Base-by-base conservation (phyloP, 2,888 invertebrate genomes). In the Drosophila melanosoma region DNA sequence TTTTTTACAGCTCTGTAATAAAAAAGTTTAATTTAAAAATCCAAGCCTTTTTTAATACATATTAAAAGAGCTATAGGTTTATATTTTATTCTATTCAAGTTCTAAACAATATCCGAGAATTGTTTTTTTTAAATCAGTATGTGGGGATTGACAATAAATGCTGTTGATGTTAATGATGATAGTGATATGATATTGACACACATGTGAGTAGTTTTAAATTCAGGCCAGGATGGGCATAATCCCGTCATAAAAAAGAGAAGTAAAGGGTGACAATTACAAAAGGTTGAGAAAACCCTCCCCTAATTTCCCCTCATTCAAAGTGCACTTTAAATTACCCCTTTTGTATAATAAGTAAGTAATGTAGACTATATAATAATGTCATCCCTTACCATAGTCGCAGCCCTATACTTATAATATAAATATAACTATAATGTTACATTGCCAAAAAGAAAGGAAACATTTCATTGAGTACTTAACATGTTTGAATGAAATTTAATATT, bases 221-320 rank as follows among this genome's bases (percentile, higher is more conserved):
- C 26, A 69, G 57, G 60, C 36, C 54, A 60, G 49, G 36, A 59
- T 40, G 32, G 45, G 53, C 63, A 69, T 38, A 58, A 69, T 58
- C 58, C 45, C 48, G 15, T 29, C n/a, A 20, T 32, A 51, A 23
- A 59, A 60, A 33, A 51, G 11, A 52, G 5, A 26, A 56, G 49
- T 15, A 61, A 56, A 38, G n/a, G 26, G 51, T 49, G 51, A 49
- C 56, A 61, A 52, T 68, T 76, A 69, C 48, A 71, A 79, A 62
- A 15, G 20, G 20, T 23, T 45, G 12, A 8, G 20, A 45, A 15
- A 45, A 45, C 23, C 70, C 68, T 76, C 82, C 80, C 79, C 62
- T 74, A 69, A 53, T 57, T 54, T 42, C 57, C 63, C n/a, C n/a
- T 45, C 29, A 32, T 29, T 45, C 33, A 38, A 36, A 52, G 17